These are phyloP conservation scores for Corbicula japonica DNA, from an alignment of 2,888 invertebrate species.

Conservation along the genomic window DNA sequence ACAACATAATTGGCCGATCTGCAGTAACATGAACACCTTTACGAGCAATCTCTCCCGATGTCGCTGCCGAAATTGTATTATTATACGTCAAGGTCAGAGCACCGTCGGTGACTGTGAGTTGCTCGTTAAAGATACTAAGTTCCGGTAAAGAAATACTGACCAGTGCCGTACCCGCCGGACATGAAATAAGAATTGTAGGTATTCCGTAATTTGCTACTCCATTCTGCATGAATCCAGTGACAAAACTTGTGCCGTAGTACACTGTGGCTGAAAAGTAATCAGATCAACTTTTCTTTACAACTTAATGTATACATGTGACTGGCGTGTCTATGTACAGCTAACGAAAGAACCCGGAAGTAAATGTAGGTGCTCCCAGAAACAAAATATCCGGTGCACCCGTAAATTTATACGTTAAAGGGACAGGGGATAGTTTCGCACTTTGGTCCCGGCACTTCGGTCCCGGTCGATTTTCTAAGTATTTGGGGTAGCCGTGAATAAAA, in stretches of 20 bases:
- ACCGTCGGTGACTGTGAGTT: background rate
- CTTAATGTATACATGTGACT: no score
- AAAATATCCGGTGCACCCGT: no score
- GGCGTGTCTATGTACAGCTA: no score
- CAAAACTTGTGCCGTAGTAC: conserved; percentile 14
- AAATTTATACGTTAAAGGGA: no score
- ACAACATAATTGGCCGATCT: conserved; percentile 9
- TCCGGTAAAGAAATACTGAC: conserved; percentile 11
- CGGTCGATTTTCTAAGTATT: no score
- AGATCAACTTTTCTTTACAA: no score
- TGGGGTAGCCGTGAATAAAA: no score
- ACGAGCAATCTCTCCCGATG: background rate
- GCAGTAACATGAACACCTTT: conserved; percentile 14
- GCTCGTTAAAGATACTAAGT: conserved; percentile 2
- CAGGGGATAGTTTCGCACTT: no score
- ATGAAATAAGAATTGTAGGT: background rate
- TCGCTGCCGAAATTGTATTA: background rate
- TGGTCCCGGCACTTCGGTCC: no score
- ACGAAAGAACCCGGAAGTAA: no score
- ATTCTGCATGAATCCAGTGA: conserved; percentile 23
- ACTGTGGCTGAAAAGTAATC: background rate
- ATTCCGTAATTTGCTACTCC: background rate
- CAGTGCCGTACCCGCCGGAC: background rate
- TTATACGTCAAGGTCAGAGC: background rate
- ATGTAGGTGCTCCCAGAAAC: no score